A percentile compares a stretch with the other conserved stretches of the same genome.
Conservation (phyloP, 2,888 invertebrate genomes). For the Pheosia gnoma region DNA sequence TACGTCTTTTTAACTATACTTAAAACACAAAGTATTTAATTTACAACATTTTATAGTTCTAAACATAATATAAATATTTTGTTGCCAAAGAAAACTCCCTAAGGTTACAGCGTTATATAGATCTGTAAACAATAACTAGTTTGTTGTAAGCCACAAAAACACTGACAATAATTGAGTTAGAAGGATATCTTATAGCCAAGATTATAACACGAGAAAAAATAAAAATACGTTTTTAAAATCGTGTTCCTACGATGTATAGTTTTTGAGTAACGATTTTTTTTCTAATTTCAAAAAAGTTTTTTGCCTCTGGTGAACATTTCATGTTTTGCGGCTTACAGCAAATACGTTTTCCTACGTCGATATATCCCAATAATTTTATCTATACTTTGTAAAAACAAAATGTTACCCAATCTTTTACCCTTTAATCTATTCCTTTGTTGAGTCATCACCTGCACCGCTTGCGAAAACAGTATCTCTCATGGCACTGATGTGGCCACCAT, state of each 20-base stretch:
- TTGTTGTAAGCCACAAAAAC: too few relatives aligned
- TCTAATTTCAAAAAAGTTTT: slow-evolving; percentile 1
- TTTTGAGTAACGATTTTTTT: neutral
- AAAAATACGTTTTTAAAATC: neutral
- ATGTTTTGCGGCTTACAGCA: neutral
- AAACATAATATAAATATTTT: too few relatives aligned
- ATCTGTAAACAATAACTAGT: too few relatives aligned
- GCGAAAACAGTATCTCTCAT: too few relatives aligned
- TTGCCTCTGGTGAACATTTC: neutral
- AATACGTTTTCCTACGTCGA: too few relatives aligned
- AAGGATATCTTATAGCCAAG: neutral
- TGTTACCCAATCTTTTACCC: slow-evolving; percentile 13
- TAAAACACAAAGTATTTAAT: neutral
- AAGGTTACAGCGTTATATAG: too few relatives aligned
- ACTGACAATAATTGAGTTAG: neutral
- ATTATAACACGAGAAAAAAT: neutral
- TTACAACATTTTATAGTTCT: neutral
- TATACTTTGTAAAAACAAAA: slow-evolving; percentile 12
- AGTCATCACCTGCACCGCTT: too few relatives aligned
- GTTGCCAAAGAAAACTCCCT: too few relatives aligned
- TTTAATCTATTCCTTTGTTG: slow-evolving; percentile 22
- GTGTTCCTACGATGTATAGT: too few relatives aligned
- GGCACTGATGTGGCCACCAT: too few relatives aligned
- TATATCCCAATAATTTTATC: slow-evolving; percentile 12
- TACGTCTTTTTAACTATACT: neutral